These are phyloP conservation scores for Solea solea DNA, from an alignment of 2,113 vertebrate species.

Conservation along the genomic window DNA sequence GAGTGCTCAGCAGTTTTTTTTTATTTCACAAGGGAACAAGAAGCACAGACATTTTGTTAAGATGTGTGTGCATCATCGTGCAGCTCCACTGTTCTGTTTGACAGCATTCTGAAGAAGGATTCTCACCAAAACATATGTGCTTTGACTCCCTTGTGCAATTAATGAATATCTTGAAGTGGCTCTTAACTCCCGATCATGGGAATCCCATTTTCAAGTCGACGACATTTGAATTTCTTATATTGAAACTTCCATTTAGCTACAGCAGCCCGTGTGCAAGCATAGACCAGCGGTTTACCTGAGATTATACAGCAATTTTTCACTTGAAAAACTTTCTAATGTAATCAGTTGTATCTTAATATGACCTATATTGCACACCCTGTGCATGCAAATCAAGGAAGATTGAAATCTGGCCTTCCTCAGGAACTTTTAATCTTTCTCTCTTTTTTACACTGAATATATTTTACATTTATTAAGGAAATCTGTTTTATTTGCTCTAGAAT, in stretches of 20 bases:
- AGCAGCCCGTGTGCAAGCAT: not conserved
- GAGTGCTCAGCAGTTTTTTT: constrained; percentile 15
- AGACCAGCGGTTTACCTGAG: not conserved
- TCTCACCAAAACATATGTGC: constrained; percentile 53
- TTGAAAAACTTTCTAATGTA: not conserved
- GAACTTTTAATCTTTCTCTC: constrained; percentile 9
- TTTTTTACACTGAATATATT: constrained; percentile 10
- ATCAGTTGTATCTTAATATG: not conserved
- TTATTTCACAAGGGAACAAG: constrained; percentile 16
- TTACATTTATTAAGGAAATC: constrained; percentile 12
- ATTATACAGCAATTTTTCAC: not conserved
- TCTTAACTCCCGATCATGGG: constrained; percentile 16
- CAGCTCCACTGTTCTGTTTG: constrained; percentile 51
- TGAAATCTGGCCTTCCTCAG: constrained; percentile 16
- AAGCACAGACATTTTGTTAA: constrained; percentile 31
- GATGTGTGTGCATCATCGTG: constrained; percentile 38
- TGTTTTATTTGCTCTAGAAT: constrained; percentile 8
- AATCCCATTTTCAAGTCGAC: constrained; percentile 28
- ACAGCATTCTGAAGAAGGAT: constrained; percentile 32
- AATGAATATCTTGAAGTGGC: constrained; percentile 48
- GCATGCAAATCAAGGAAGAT: not conserved
- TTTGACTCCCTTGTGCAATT: constrained; percentile 44
- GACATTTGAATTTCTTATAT: not conserved
- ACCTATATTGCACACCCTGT: not conserved
- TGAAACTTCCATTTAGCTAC: not conserved